Evolutionary conservation across 2,113 vertebrate species (phyloP).

Genomic region (Notarius lentiginosus): DNA sequence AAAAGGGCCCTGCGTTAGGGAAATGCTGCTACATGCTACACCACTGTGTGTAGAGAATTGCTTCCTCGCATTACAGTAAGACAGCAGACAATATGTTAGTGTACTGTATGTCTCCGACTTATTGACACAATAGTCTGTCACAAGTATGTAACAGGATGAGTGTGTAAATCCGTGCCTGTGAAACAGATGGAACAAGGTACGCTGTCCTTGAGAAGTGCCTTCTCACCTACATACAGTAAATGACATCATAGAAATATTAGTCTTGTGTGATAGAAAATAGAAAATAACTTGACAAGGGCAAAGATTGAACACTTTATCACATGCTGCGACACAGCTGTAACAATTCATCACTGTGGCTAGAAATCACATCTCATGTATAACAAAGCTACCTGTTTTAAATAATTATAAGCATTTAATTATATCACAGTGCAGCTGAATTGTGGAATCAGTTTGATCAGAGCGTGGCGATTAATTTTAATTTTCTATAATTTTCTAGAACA

Average conservation of each 20-base stretch:
- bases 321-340: background rate
- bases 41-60: slow-evolving; percentile 19
- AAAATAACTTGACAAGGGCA: slow-evolving; percentile 5
- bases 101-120: slow-evolving; percentile 11
- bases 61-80: slow-evolving; percentile 35
- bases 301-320: slow-evolving; percentile 8
- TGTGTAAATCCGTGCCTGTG: slow-evolving; percentile 31
- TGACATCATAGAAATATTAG: slow-evolving; percentile 36
- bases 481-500: background rate
- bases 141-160: slow-evolving; percentile 31
- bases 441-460: background rate
- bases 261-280: background rate
- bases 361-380: background rate
- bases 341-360: background rate
- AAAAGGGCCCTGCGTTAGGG: slow-evolving; percentile 5
- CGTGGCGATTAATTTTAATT: background rate
- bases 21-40: slow-evolving; percentile 20
- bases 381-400: background rate
- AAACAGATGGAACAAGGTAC: slow-evolving; percentile 18
- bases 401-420: background rate
- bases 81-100: background rate
- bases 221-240: slow-evolving; percentile 40
- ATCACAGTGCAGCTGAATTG: background rate
- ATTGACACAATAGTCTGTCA: slow-evolving; percentile 39
- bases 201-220: slow-evolving; percentile 32